Base-by-base conservation (phyloP, 2,888 invertebrate genomes). In the Yponomeuta plumbellus region DNA sequence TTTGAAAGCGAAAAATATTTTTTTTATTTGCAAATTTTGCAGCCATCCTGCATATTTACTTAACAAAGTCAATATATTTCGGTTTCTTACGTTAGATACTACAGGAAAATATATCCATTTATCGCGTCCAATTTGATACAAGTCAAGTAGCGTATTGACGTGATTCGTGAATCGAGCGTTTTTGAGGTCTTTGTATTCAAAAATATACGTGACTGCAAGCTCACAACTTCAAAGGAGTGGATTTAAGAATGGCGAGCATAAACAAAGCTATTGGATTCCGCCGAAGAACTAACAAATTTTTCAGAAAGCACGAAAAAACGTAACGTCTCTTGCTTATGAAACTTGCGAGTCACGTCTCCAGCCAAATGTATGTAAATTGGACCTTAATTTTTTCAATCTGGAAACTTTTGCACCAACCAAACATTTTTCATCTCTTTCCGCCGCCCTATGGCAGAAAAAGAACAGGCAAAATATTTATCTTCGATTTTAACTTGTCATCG, bases 301-400 rank as follows among this genome's bases (percentile, higher is more conserved):
- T 52, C 21, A 44, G 22, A 61, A 39, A 34, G 59, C 40, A 22
- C 61, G 17, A 66, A 66, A 67, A 69, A 70, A 67, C 67, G 67
- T 63, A 62, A 62, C 56, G 34, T 26, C 23, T 56, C 20, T 26
- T 56, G 10, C 26, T 44, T 40, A 64, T 69, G 65, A 52, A 70
- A 65, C 70, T 78, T 75, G 75, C 80, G 66, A 70, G 72, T 67
- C 80, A 76, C 79, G 80, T 77, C 71, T 65, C 66, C 57, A 26
- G 65, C 26, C 62, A 67, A 67, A 67, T 67, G 20, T 67, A 67
- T 67, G 68, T 73, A 72, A 85, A 84, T 85, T 79, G 80, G 80
- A 77, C 58, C 22, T 58, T 22, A 21, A 58, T 20, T 58, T 21
- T n/a, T 2, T 2, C 58, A 58, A 4, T 8, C 13, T 21, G 56